phyloP scores from a whole-genome alignment of 2,888 invertebrate genomes.

The Standfussiana lucernea region DNA sequence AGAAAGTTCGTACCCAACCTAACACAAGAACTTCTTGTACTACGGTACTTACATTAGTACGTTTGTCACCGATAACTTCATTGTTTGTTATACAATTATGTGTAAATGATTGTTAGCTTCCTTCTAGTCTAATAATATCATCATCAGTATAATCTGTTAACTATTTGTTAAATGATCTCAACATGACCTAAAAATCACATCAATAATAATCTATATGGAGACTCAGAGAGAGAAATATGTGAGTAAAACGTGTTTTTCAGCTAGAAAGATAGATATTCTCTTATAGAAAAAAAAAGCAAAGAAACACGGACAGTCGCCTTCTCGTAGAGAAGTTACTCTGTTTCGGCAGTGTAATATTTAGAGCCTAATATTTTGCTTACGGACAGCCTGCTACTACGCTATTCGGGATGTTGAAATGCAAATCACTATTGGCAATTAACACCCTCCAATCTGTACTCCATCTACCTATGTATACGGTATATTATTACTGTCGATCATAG shows the following conservation, averaged over 20 bases:
- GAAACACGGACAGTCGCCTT: not conserved
- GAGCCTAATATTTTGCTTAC: not conserved
- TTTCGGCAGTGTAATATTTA: not conserved
- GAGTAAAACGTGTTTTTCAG: not conserved
- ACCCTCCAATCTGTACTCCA: not conserved
- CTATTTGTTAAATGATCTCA: too few species aligned
- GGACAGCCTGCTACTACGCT: not conserved
- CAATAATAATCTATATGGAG: not conserved
- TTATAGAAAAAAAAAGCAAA: too few species aligned
- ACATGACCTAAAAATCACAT: not conserved
- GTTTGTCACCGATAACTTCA: not conserved
- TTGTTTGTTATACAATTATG: not conserved
- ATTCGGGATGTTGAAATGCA: not conserved
- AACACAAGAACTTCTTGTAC: not conserved
- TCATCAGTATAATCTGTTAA: too few species aligned
- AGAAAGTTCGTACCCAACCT: too few species aligned
- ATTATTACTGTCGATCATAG: not conserved
- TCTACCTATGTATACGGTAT: not conserved
- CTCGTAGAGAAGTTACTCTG: not conserved
- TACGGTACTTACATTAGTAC: not conserved
- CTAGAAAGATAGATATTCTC: not conserved
- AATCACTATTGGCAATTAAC: slow-evolving; percentile 8
- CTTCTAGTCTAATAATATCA: too few species aligned
- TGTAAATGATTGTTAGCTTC: too few species aligned
- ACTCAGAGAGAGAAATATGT: not conserved